Evolutionary conservation across 2,113 vertebrate genomes (phyloP), one percentile per base, ranked within the genome.

Genomic region (Cettia cetti): DNA sequence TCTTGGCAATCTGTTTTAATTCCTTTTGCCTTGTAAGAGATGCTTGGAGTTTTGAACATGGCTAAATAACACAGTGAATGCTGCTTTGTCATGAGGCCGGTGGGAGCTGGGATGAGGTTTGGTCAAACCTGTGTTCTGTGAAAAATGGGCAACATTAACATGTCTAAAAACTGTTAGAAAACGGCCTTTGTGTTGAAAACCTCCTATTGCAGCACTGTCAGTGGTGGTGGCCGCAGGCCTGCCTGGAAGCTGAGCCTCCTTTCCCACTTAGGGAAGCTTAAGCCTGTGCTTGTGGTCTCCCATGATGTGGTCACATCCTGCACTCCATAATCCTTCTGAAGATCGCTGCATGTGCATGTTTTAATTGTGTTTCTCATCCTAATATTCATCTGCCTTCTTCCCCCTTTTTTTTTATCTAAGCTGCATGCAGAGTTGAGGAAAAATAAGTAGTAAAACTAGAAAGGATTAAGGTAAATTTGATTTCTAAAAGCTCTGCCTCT

Each of bases 271-370:
- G 10, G 30, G 39, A 86, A 22, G 28, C 65, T 82, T 82, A 82
- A 93, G 44, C 45, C 37, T 44, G 10, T 1, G 5, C 40, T 89
- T 75, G 15, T 42, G 12, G 69, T 76, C 87, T 65, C 61, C 26
- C 4, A 1, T 52, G 74, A 56, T 0, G 0, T 33, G 72, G 47
- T 59, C 44, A 86, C 31, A 52, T 91, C 47, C 63, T 81, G 47
- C 0, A 3, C 39, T 37, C 53, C 28, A 7, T 63, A 65, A 90
- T 93, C 79, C 80, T 70, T 21, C 45, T 93, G 9, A 72, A 79
- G 23, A 60, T 74, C 0, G 0, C 16, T 91, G 60, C 24, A 3
- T 5, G 12, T 28, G 16, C 3, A 0, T 30, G 35, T 44, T 88
- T 78, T 77, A 66, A 68, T 89, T 19, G 2, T 0, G 0, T 56